phyloP scores from a whole-genome alignment of 2,797 vertebrate genomes.

The Carapus acus region DNA sequence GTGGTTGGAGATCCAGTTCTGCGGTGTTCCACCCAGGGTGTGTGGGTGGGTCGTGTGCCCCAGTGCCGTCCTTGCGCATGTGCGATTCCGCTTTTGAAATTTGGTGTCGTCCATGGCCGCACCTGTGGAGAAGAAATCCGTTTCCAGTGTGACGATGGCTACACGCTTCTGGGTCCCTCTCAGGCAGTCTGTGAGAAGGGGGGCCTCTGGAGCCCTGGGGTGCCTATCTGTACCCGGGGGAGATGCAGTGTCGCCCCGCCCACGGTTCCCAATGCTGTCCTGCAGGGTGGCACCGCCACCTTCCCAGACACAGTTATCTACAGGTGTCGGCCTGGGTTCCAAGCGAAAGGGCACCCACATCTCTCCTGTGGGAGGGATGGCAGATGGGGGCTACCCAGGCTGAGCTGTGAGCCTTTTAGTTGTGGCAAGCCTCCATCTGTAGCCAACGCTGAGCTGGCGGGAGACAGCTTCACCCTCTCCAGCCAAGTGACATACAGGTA shows the following conservation, averaged over 20 bases:
- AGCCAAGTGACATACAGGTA: constrained; percentile 88
- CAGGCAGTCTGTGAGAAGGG: constrained; percentile 80
- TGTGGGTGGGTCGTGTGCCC: constrained; percentile 82
- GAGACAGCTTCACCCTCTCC: constrained; percentile 76
- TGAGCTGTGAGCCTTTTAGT: constrained; percentile 80
- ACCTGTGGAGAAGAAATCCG: constrained; percentile 75
- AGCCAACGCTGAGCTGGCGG: constrained; percentile 71
- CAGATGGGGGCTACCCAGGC: constrained; percentile 81
- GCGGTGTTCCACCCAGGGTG: constrained; percentile 80
- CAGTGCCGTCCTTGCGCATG: constrained; percentile 83
- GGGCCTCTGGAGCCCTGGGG: constrained; percentile 83
- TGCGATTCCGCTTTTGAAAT: constrained; percentile 71
- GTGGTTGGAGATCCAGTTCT: constrained; percentile 77
- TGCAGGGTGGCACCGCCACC: constrained; percentile 73
- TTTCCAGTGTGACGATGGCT: constrained; percentile 83
- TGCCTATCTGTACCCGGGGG: constrained; percentile 80
- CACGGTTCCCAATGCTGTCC: constrained; percentile 75
- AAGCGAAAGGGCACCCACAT: constrained; percentile 73
- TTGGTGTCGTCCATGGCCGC: constrained; percentile 71
- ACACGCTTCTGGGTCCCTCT: constrained; percentile 79
- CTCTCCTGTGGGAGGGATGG: constrained; percentile 80
- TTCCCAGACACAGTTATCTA: constrained; percentile 80
- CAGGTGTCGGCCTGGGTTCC: constrained; percentile 82
- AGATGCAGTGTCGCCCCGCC: constrained; percentile 84
- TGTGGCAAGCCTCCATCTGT: constrained; percentile 85